Conservation (phyloP, 2,888 invertebrate species). For the Leistus spinibarbis region DNA sequence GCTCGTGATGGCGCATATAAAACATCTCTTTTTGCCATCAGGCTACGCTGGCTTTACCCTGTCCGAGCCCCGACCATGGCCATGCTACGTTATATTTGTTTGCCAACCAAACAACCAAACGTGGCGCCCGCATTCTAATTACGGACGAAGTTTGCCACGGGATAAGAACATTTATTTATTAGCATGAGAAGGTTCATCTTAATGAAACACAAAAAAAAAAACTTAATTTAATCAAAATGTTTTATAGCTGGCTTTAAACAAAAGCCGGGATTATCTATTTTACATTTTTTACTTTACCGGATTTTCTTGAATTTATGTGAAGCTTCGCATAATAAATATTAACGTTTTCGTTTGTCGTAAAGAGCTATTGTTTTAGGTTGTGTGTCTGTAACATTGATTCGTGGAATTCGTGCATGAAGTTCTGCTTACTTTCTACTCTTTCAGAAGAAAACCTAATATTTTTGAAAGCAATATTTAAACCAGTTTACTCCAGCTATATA, state of each 20-base stretch:
- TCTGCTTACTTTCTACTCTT: too few species aligned
- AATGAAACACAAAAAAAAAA: background rate
- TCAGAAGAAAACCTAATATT: too few species aligned
- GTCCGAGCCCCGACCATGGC: background rate
- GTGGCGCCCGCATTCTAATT: background rate
- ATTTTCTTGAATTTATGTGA: too few species aligned
- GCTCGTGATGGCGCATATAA: conserved; percentile 37
- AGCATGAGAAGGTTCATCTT: background rate
- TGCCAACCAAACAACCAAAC: background rate
- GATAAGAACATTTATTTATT: background rate
- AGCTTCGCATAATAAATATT: too few species aligned
- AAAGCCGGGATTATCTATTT: background rate
- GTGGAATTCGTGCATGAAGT: too few species aligned
- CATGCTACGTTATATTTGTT: background rate
- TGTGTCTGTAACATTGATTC: too few species aligned
- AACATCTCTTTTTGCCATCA: background rate
- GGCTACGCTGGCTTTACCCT: background rate
- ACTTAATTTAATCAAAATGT: background rate
- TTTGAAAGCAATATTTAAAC: too few species aligned
- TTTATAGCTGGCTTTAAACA: background rate
- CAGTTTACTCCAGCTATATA: too few species aligned
- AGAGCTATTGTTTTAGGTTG: too few species aligned
- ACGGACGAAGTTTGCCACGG: background rate
- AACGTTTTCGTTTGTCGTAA: too few species aligned
- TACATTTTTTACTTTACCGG: background rate